Conservation (phyloP, 2,888 invertebrate genomes). For the Spilarctia lutea region DNA sequence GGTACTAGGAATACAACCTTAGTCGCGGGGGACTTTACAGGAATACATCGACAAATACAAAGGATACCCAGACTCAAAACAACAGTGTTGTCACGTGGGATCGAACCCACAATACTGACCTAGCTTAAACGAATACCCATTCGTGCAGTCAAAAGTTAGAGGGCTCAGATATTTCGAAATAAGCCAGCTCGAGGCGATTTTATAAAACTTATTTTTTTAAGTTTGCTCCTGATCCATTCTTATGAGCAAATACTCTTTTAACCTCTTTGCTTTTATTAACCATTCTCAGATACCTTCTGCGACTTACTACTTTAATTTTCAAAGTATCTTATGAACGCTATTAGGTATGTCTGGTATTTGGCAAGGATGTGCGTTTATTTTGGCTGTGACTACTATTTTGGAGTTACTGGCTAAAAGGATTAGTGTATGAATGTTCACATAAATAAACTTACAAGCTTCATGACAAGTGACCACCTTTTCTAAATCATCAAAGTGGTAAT, state of each 20-base stretch:
- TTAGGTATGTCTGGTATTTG: not conserved
- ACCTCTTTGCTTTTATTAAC: not conserved
- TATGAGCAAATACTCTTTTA: not conserved
- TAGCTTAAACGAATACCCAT: too few relatives aligned
- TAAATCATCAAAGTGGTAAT: constrained; percentile 97
- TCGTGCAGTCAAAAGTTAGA: too few relatives aligned
- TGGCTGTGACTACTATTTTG: not conserved
- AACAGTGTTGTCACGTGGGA: not conserved
- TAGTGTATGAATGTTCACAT: not conserved
- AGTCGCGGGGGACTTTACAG: too few relatives aligned
- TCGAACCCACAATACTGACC: too few relatives aligned
- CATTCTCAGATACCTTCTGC: not conserved
- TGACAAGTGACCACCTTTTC: constrained; percentile 95
- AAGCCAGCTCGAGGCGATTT: not conserved
- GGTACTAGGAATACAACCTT: not conserved
- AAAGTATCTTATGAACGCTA: too few relatives aligned
- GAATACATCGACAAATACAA: too few relatives aligned
- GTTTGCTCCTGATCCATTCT: not conserved
- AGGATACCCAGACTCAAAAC: not conserved
- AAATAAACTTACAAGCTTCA: constrained; percentile 90
- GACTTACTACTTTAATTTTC: too few relatives aligned
- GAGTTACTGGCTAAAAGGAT: not conserved
- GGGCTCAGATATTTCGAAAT: not conserved
- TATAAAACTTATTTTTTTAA: too few relatives aligned
- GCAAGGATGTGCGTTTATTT: not conserved